These are phyloP conservation scores for Colletes gigas DNA, from an alignment of 1,140 invertebrate species.

Conservation along the genomic window DNA sequence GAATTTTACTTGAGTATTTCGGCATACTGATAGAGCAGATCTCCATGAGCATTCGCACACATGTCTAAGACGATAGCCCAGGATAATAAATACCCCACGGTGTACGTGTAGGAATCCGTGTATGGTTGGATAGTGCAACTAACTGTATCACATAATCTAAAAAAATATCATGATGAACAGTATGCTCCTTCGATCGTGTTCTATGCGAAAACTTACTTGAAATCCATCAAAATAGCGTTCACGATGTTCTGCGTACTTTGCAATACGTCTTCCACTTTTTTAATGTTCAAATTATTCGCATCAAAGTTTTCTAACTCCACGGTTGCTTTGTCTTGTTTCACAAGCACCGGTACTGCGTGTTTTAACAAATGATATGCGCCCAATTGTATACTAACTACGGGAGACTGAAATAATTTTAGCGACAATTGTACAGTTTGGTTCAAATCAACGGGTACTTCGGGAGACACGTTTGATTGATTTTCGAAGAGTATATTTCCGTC, in stretches of 20 bases:
- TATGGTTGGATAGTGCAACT: slow-evolving; percentile 83
- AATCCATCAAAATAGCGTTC: slow-evolving; percentile 81
- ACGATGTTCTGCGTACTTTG: slow-evolving; percentile 80
- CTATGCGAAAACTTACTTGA: slow-evolving; percentile 78
- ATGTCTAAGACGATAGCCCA: slow-evolving; percentile 89
- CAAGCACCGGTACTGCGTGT: slow-evolving; percentile 73
- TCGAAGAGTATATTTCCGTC: slow-evolving; percentile 68
- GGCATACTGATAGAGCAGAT: slow-evolving; percentile 87
- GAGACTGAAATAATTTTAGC: slow-evolving; percentile 74
- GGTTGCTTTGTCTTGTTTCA: slow-evolving; percentile 75
- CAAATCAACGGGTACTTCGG: slow-evolving; percentile 42
- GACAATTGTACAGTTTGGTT: slow-evolving; percentile 68
- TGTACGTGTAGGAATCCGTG: slow-evolving; percentile 84
- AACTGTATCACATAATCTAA: slow-evolving; percentile 83
- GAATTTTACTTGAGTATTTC: slow-evolving; percentile 84
- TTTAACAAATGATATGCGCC: slow-evolving; percentile 79
- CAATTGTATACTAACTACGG: slow-evolving; percentile 77
- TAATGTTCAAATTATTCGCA: slow-evolving; percentile 68
- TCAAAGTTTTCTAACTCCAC: slow-evolving; percentile 79
- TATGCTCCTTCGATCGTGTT: background rate
- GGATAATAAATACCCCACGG: slow-evolving; percentile 86
- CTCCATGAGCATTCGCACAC: slow-evolving; percentile 84
- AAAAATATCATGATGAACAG: slow-evolving; percentile 57
- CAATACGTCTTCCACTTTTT: slow-evolving; percentile 82
- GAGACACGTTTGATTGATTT: slow-evolving; percentile 19